Evolutionary conservation across 2,113 vertebrate genomes (phyloP).

Genomic region (Capricornis sumatraensis): DNA sequence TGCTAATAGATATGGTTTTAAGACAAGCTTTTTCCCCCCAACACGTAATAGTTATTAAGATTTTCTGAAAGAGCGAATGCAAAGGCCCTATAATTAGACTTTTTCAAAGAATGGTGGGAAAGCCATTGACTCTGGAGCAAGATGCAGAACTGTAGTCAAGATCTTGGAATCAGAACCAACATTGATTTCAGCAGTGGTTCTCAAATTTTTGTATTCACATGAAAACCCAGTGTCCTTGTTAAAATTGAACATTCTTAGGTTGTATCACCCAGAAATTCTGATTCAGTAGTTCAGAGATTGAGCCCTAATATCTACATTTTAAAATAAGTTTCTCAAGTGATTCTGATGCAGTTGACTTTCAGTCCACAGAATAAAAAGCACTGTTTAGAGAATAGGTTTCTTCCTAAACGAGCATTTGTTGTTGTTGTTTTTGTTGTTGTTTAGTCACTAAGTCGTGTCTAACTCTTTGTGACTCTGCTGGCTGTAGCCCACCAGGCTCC

Average conservation of each 20-base stretch:
- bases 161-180: conserved; percentile 12
- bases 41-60: not conserved
- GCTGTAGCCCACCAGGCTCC: not conserved
- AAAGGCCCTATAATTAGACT: not conserved
- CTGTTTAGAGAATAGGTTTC: not conserved
- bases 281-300: not conserved
- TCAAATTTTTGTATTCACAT: conserved; percentile 27
- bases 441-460: not conserved
- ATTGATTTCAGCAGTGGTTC: not conserved
- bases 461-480: not conserved
- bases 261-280: not conserved
- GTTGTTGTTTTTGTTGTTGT: not conserved
- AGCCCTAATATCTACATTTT: not conserved
- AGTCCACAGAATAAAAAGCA: not conserved
- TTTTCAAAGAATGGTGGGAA: conserved; percentile 6
- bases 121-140: not conserved
- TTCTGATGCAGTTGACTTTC: not conserved
- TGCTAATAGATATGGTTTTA: not conserved
- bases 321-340: not conserved
- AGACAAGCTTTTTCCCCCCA: not conserved
- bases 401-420: not conserved
- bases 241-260: not conserved
- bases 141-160: not conserved
- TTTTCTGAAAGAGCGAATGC: conserved; percentile 31
- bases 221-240: not conserved